Base-by-base conservation (phyloP, 2,888 invertebrate species). In the Aricia artaxerxes region DNA sequence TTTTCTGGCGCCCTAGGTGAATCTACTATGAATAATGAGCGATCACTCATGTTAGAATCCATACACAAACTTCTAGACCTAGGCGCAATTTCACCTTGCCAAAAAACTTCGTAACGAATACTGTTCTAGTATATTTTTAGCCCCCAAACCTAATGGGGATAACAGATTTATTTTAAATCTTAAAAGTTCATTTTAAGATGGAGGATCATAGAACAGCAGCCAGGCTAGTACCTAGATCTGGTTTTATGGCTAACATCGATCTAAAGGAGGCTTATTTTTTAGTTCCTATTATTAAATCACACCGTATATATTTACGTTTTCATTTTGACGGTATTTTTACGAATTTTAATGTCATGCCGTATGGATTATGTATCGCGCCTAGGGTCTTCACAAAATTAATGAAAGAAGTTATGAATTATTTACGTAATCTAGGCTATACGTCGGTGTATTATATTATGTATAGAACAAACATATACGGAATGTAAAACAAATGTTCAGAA, bases 111-210 rank as follows among this genome's bases (percentile, higher is more conserved):
- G 24, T 24, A 24, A 24, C 24, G 24, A 24, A 24, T 24, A 49
- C 49, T 49, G 49, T 49, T 49, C 49, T 49, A 49, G 9, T 49
- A 49, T 49, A 49, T 49, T 49, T 11, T 11, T 49, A 49, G 49
- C 49, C 49, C 49, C 7, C 9, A 49, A 49, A 11, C 49, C 49
- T 11, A 49, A 49, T 49, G 49, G 49, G 9, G 49, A 49, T 49
- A 49, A 49, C 9, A 49, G 49, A 11, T 49, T 49, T 49, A 49
- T 49, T 9, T 11, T 49, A 49, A 49, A 81, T 60, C 57, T 81
- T 53, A 81, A 81, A 64, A 35, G 49, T 9, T 44, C 79, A 81
- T 79, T 81, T 81, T 64, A 81, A 81, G 64, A 78, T 80, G 78
- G 80, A 81, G 64, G 80, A 81, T 44, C n/a, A 77, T 35, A 78